Evolutionary conservation across 2,113 vertebrate genomes (phyloP), one percentile per base, ranked within the genome.

Genomic region (Actenoides hombroni): DNA sequence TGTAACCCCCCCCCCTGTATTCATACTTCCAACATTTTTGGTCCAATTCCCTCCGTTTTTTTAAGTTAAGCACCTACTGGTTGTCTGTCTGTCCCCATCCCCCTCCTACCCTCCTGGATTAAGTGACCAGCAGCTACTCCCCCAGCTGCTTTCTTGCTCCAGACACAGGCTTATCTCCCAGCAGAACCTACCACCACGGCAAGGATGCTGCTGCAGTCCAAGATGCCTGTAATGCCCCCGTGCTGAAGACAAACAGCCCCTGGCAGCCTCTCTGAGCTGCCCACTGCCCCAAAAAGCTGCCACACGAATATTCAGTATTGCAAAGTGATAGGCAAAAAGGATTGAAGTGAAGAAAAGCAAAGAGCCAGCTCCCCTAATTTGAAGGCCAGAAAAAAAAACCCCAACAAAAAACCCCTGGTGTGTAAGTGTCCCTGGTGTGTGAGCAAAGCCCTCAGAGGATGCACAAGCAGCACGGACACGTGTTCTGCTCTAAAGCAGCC

Each of bases 261-360:
- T 10, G 16, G 0, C 25, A 20, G 42, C 10, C 23, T 33, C 67
- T 40, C 29, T 1, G 21, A 48, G 19, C n/a, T 40, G 37, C 11
- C 49, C 20, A 1, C 18, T 2, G 3, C 1, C 25, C 67, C 59
- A 25, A 33, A 83, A 18, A 44, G 49, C 5, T 12, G 1, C 18
- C 6, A 3, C 35, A 8, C 0, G 0, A 6, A 35, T 2, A 39
- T 2, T 53, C 53, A 53, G 11, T 44, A 61, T 3, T 9, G 16
- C 53, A 60, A 25, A 91, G 49, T 40, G 11, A 8, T 42, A 21
- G 13, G 13, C 6, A 28, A 40, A 15, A n/a, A 9, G 24, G 19
- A 35, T n/a, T 60, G 1, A 29, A 46, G 53, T 3, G 0, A 31
- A 53, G 59, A 59, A 44, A 48, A 70, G 48, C 65, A 56, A 31